phyloP scores from a whole-genome alignment of 2,888 invertebrate genomes.

The Drosophila infuscata region DNA sequence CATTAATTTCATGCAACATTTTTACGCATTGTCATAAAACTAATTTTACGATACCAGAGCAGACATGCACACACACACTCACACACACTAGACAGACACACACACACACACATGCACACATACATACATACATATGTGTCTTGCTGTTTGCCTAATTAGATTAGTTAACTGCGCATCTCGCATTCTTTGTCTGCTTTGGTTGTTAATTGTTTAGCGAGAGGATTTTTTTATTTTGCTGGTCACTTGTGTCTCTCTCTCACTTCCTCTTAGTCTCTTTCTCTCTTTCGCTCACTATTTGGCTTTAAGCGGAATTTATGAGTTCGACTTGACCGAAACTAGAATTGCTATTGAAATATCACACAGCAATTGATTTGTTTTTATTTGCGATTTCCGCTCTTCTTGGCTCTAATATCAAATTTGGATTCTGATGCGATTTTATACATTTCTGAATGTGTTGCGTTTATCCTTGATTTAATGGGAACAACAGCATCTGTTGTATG shows the following conservation, averaged over 20 bases:
- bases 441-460: constrained; percentile 18
- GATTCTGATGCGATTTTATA: constrained; percentile 23
- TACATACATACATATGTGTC: constrained; percentile 11
- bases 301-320: neutral
- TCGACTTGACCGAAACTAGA: constrained; percentile 1
- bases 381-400: constrained; percentile 21
- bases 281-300: neutral
- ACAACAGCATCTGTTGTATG: constrained; percentile 34
- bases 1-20: constrained; percentile 79
- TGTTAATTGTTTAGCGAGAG: constrained; percentile 28
- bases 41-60: constrained; percentile 68
- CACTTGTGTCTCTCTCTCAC: constrained; percentile 4
- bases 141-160: constrained; percentile 73
- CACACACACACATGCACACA: neutral
- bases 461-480: constrained; percentile 51
- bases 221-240: constrained; percentile 35
- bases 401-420: constrained; percentile 32
- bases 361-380: constrained; percentile 17
- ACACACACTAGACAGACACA: constrained; percentile 13
- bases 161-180: constrained; percentile 69
- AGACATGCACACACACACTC: constrained; percentile 20
- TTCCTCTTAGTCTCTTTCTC: too few relatives aligned
- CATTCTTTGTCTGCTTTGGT: constrained; percentile 46
- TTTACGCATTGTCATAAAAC: constrained; percentile 81
- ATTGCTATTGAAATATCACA: constrained; percentile 8